These are phyloP conservation scores for Sarcophaga peregrina DNA, from an alignment of 1,140 invertebrate species.

Conservation along the genomic window DNA sequence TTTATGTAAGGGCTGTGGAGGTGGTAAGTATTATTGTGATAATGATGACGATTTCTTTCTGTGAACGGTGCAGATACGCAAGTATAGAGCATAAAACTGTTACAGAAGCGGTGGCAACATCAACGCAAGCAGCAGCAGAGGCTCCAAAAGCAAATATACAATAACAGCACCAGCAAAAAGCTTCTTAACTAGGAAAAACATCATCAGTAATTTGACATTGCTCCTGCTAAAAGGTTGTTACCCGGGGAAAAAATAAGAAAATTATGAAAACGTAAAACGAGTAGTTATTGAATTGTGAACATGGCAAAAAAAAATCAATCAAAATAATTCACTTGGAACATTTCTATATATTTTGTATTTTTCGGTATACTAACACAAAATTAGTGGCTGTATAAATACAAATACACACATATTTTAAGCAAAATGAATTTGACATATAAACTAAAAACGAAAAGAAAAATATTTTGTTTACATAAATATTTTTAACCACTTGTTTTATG, in stretches of 20 bases:
- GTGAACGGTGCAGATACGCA: not conserved
- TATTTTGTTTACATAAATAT: no score
- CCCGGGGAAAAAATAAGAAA: conserved; percentile 30
- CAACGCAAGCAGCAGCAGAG: not conserved
- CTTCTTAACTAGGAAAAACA: conserved; percentile 27
- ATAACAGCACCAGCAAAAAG: conserved; percentile 7
- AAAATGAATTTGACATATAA: no score
- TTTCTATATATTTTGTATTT: conserved; percentile 1
- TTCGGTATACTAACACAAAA: not conserved
- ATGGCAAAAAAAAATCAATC: not conserved
- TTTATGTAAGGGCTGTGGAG: not conserved
- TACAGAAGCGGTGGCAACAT: not conserved
- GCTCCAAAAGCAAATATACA: not conserved
- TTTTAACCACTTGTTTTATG: no score
- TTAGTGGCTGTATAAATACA: no score
- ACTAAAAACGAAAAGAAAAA: no score
- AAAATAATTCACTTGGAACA: conserved; percentile 18
- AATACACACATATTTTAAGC: no score
- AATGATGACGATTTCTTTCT: not conserved
- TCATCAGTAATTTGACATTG: conserved; percentile 65
- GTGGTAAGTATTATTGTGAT: not conserved
- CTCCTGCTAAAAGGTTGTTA: conserved; percentile 64
- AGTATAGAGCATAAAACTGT: conserved; percentile 25
- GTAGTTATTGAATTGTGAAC: conserved; percentile 7
- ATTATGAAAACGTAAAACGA: not conserved